phyloP scores from a whole-genome alignment of 1,140 invertebrate species.

The Dinothrombium tinctorium region DNA sequence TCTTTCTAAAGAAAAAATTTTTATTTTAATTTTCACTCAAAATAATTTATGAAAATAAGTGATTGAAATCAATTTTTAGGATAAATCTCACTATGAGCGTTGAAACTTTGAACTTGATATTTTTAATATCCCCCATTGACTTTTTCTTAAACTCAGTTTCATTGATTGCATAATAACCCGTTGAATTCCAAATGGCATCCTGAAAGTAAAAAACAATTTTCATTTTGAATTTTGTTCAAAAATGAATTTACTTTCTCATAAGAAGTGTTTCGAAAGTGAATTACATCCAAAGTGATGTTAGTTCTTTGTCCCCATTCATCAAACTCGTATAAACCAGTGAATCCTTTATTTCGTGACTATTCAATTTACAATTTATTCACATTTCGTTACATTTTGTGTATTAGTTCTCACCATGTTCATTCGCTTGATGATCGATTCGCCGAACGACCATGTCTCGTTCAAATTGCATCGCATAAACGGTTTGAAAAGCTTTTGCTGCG shows the following conservation, averaged over 20 bases:
- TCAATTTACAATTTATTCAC: not conserved
- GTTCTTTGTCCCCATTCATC: slow-evolving; percentile 56
- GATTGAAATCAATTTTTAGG: not conserved
- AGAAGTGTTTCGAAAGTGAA: too few relatives aligned
- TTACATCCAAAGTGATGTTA: too few relatives aligned
- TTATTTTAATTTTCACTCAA: not conserved
- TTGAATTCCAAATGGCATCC: too few relatives aligned
- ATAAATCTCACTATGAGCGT: not conserved
- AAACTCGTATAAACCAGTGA: slow-evolving; percentile 67
- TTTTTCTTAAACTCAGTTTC: slow-evolving; percentile 69
- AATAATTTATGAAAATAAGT: too few relatives aligned
- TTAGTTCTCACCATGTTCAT: slow-evolving; percentile 5
- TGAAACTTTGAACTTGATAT: not conserved
- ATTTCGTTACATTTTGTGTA: too few relatives aligned
- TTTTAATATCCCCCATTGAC: slow-evolving; percentile 28
- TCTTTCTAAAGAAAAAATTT: not conserved
- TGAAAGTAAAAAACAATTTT: too few relatives aligned
- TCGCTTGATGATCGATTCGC: not conserved
- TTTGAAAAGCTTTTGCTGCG: not conserved
- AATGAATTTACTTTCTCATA: too few relatives aligned
- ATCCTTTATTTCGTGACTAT: slow-evolving; percentile 23
- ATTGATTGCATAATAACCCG: too few relatives aligned
- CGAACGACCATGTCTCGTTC: not conserved
- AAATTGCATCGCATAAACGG: not conserved
- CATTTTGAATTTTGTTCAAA: too few relatives aligned